phyloP scores from a whole-genome alignment of 2,113 vertebrate species.

The Pelecanoides urinatrix region DNA sequence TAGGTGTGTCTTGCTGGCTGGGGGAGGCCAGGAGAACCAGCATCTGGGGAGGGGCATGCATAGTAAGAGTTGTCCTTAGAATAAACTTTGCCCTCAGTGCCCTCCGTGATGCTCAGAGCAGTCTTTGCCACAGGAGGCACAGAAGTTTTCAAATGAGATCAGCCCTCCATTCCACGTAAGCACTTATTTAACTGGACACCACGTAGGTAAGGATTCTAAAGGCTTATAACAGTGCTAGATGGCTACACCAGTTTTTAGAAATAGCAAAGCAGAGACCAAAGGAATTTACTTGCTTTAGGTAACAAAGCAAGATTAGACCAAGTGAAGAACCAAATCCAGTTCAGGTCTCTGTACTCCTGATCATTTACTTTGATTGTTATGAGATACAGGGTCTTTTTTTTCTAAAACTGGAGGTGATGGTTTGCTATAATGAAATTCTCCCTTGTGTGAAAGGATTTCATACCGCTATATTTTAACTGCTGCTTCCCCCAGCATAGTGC shows the following conservation, averaged over 20 bases:
- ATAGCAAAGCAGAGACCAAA: neutral
- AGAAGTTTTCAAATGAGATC: neutral
- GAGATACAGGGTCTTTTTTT: neutral
- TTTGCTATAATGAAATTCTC: neutral
- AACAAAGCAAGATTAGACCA: neutral
- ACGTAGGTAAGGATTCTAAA: neutral
- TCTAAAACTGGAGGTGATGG: neutral
- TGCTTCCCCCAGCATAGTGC: neutral
- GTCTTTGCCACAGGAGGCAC: neutral
- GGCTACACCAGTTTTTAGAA: neutral
- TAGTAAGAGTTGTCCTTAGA: neutral
- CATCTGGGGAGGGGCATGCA: neutral
- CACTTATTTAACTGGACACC: neutral
- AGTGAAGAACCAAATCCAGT: neutral
- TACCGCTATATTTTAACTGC: neutral
- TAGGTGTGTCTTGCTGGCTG: constrained; percentile 15
- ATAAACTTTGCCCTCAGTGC: constrained; percentile 12
- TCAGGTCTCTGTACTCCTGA: neutral
- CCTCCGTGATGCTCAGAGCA: neutral
- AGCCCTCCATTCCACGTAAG: neutral
- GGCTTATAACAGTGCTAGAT: neutral
- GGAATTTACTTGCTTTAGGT: neutral
- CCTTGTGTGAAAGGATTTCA: neutral
- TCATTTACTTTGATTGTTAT: neutral
- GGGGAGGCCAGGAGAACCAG: neutral